Base-by-base conservation (phyloP, 2,888 invertebrate species). In the Protonemura montana region DNA sequence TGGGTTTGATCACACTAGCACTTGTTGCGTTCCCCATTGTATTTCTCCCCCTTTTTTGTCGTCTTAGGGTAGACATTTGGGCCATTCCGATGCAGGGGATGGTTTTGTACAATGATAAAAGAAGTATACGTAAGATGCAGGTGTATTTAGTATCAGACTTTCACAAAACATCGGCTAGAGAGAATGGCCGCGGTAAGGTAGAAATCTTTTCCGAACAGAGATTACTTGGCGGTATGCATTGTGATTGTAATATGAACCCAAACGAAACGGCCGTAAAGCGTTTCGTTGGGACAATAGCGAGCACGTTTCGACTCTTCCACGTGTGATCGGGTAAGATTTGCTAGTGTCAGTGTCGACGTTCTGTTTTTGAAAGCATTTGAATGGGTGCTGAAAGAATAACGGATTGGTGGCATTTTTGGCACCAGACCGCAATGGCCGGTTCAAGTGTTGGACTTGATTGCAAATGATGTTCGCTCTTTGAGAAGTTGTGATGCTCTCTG, bases 31-130 rank as follows among this genome's bases (percentile, higher is more conserved):
- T 27, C 42, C 25, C 26, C 25, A 16, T 82, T 82, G n/a, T 83
- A 21, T 84, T 83, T 41, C 21, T 76, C 59, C 82, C 26, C 84
- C 84, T 76, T 84, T 84, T 84, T 84, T 76, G 76, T 84, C 59
- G 82, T 83, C 29, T 1, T n/a, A 35, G 30, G 82, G 82, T 41
- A 42, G 59, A 26, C 29, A n/a, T n/a, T n/a, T n/a, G n/a, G n/a
- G n/a, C 27, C 26, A 29, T 42, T 84, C 29, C 82, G 28, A 35
- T 84, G 28, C 16, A 59, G 59, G 59, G 59, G 59, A 59, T 84
- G 28, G 59, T 27, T 25, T 84, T 42, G 59, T 13, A 25, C 78
- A 16, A 7, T 13, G 59, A 59, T 7, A 10, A 21, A 78, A 78
- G n/a, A 2, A 27, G 16, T 27, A 25, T 29, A 29, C 81, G 30